Conservation (phyloP, 2,888 invertebrate genomes). For the Drosophila meridiana region DNA sequence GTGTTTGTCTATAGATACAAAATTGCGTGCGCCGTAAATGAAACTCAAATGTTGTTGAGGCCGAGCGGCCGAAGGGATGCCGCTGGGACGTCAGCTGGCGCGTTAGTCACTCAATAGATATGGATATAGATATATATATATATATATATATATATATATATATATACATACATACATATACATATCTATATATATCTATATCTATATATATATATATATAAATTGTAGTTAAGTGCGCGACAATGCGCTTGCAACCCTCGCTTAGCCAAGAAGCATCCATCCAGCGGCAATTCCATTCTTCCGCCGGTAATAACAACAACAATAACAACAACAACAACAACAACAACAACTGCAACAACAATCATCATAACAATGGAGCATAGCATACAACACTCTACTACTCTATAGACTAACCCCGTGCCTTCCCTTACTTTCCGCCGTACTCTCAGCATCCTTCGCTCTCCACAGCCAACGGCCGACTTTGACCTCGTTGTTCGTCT, state of each 20-base stretch:
- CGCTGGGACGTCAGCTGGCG: constrained; percentile 65
- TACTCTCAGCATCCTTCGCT: background rate
- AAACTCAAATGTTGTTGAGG: constrained; percentile 44
- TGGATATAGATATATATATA: constrained; percentile 17
- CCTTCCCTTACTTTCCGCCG: background rate
- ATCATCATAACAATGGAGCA: constrained; percentile 50
- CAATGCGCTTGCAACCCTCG: constrained; percentile 49
- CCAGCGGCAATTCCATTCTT: constrained; percentile 68
- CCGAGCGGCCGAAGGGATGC: constrained; percentile 25
- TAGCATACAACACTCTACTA: constrained; percentile 49
- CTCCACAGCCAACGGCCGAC: constrained; percentile 22
- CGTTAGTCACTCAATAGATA: constrained; percentile 69
- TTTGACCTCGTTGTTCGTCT: constrained; percentile 41
- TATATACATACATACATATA: background rate
- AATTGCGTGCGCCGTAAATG: constrained; percentile 74
- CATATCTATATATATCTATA: too few relatives aligned
- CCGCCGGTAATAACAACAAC: constrained; percentile 68
- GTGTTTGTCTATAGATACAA: constrained; percentile 58
- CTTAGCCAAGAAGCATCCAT: constrained; percentile 56
- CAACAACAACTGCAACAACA: constrained; percentile 51
- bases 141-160: background rate
- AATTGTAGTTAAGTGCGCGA: constrained; percentile 47
- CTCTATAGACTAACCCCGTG: constrained; percentile 40
- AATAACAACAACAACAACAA: constrained; percentile 36
- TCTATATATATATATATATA: background rate